phyloP scores from a whole-genome alignment of 1,140 invertebrate species.

The Drosophila mayri region DNA sequence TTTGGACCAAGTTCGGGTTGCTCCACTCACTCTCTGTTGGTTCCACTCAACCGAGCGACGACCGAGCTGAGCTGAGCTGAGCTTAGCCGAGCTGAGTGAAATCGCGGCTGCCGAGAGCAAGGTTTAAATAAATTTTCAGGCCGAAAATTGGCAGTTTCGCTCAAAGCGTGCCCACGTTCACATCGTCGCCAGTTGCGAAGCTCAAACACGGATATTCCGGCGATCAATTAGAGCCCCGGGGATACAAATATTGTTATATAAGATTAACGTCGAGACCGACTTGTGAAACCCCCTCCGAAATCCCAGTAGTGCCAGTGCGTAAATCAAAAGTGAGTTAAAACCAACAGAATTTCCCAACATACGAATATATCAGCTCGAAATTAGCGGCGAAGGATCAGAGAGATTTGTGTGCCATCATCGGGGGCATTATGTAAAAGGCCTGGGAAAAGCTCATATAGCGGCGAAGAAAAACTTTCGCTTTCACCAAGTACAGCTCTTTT shows the following conservation, averaged over 20 bases:
- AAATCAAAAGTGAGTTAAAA: slow-evolving; percentile 54
- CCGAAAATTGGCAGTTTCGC: slow-evolving; percentile 77
- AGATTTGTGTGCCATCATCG: slow-evolving; percentile 6
- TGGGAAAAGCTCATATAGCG: slow-evolving; percentile 36
- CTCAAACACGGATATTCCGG: slow-evolving; percentile 51
- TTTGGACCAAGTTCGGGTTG: neutral
- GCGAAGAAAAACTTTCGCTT: slow-evolving; percentile 78
- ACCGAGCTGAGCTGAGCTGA: slow-evolving; percentile 20
- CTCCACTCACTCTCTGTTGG: slow-evolving; percentile 14
- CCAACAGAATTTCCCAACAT: slow-evolving; percentile 14
- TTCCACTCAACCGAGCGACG: slow-evolving; percentile 47
- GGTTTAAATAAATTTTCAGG: slow-evolving; percentile 83
- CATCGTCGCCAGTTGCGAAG: slow-evolving; percentile 63
- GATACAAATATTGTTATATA: slow-evolving; percentile 54
- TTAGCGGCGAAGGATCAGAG: slow-evolving; percentile 20
- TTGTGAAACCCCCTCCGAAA: slow-evolving; percentile 45
- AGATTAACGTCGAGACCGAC: slow-evolving; percentile 22
- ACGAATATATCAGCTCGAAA: slow-evolving; percentile 8
- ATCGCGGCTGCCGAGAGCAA: slow-evolving; percentile 42
- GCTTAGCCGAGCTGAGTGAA: slow-evolving; percentile 27
- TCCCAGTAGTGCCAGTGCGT: slow-evolving; percentile 36
- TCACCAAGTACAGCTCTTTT: slow-evolving; percentile 58
- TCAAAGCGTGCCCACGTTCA: slow-evolving; percentile 77
- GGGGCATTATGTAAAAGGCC: slow-evolving; percentile 45
- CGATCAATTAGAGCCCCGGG: slow-evolving; percentile 42